A percentile compares a stretch with the other conserved stretches of the same genome.
These are phyloP conservation scores for Strigops habroptila DNA, from an alignment of 2,113 vertebrate species.

Conservation along the genomic window DNA sequence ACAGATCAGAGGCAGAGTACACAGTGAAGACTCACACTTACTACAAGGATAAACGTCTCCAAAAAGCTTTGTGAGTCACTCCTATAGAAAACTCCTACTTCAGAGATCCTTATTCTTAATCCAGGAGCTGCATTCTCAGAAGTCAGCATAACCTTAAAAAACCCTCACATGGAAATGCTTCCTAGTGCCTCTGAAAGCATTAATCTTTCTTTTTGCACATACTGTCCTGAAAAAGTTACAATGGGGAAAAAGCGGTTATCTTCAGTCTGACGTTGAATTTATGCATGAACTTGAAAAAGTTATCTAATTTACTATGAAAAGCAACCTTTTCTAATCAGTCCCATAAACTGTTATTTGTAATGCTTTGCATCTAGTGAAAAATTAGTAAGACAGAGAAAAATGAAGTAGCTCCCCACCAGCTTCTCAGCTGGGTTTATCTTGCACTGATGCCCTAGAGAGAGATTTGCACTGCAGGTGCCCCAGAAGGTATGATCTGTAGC, in stretches of 20 bases:
- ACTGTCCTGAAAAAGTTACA: background rate
- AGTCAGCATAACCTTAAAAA: background rate
- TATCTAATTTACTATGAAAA: background rate
- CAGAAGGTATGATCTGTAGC: background rate
- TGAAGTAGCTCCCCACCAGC: background rate
- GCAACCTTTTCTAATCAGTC: background rate
- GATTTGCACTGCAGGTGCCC: background rate
- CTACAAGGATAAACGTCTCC: background rate
- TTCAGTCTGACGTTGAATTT: background rate
- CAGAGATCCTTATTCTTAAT: background rate
- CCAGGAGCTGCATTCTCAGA: background rate
- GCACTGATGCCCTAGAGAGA: background rate
- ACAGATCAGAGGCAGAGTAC: background rate
- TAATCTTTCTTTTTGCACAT: background rate
- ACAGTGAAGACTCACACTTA: background rate
- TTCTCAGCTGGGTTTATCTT: background rate
- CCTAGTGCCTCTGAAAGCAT: background rate
- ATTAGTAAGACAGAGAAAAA: background rate
- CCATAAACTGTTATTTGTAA: background rate
- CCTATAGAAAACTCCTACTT: background rate
- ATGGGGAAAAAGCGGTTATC: background rate
- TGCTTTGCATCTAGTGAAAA: background rate
- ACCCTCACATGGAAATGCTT: background rate
- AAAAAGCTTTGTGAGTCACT: background rate
- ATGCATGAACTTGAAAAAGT: background rate